phyloP scores from a whole-genome alignment of 2,888 invertebrate species.

The Latrodectus hesperus region DNA sequence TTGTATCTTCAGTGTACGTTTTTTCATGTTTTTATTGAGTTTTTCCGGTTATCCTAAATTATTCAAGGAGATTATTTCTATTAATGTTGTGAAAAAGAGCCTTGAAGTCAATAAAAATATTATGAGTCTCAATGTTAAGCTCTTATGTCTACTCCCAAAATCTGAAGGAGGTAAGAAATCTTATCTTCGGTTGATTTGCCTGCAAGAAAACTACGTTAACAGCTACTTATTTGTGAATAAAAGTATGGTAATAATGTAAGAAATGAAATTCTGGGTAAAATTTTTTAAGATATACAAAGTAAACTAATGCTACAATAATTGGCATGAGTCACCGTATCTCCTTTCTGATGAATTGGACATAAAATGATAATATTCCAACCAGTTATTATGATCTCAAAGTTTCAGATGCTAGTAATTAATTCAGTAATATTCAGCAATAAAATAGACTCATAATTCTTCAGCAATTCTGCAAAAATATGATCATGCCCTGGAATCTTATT shows the following conservation, averaged over 20 bases:
- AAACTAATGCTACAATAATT: constrained; percentile 2
- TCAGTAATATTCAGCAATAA: not conserved
- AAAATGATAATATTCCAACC: constrained; percentile 1
- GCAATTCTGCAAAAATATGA: not conserved
- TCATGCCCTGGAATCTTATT: not conserved
- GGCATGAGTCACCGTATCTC: not conserved
- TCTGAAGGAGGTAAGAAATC: not conserved
- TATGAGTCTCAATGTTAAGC: constrained; percentile 2
- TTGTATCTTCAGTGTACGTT: not conserved
- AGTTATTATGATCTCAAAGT: not conserved
- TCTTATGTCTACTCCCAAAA: not conserved
- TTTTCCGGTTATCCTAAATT: not conserved
- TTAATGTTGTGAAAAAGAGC: not conserved
- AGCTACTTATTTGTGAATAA: not conserved
- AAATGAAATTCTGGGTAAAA: not conserved
- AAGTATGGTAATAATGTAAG: not conserved
- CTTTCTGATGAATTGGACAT: not conserved
- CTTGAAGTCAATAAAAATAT: not conserved
- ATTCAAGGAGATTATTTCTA: not conserved
- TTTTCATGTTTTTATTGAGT: constrained; percentile 1
- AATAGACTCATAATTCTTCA: not conserved
- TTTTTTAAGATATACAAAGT: not conserved
- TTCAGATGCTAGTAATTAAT: not conserved
- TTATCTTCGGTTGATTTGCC: not conserved
- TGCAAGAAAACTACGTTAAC: not conserved